Evolutionary conservation across 2,113 vertebrate genomes (phyloP), one percentile per base, ranked within the genome.

Genomic region (Pluvianellus socialis): DNA sequence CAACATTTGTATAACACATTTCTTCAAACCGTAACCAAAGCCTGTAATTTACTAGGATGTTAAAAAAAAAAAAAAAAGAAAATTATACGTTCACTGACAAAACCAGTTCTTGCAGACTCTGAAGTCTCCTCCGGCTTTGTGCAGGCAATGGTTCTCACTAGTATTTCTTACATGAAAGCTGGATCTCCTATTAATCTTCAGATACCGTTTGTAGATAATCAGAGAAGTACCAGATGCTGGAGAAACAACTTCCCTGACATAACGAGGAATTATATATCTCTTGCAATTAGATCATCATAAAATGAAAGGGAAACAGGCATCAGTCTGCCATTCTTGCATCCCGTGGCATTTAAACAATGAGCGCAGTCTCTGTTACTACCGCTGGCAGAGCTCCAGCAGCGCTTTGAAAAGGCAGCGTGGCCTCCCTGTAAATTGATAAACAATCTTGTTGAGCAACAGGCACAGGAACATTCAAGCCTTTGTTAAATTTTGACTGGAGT

Each of bases 241-340:
- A 42, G 61, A 88, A 97, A 97, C 79, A 94, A 73, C 84, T 95
- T 96, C 91, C 77, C 86, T 88, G 92, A 68, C 87, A 91, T 86
- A 96, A 95, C 44, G 4, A 92, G 94, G 89, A 95, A 94, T 94
- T 92, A 88, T 83, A 71, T 92, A 96, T 97, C 93, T 95, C 93
- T 90, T 77, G 67, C 96, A 96, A 96, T 97, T 97, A 95, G 87
- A 97, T 96, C 72, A 96, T 86, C 87, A 52, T 81, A 90, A 93
- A 97, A 92, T 62, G 47, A 96, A 97, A 95, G 75, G 79, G 88
- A 92, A 97, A 81, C 93, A 97, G 95, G 65, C 92, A 95, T 75
- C 91, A 62, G 49, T 63, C 85, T 96, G 77, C 90, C 49, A 22
- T 76, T 88, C 91, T 83, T 9, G 2, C 55, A 96, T 86, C 73